Base-by-base conservation (phyloP, 2,113 vertebrate species). In the Eira barbara region DNA sequence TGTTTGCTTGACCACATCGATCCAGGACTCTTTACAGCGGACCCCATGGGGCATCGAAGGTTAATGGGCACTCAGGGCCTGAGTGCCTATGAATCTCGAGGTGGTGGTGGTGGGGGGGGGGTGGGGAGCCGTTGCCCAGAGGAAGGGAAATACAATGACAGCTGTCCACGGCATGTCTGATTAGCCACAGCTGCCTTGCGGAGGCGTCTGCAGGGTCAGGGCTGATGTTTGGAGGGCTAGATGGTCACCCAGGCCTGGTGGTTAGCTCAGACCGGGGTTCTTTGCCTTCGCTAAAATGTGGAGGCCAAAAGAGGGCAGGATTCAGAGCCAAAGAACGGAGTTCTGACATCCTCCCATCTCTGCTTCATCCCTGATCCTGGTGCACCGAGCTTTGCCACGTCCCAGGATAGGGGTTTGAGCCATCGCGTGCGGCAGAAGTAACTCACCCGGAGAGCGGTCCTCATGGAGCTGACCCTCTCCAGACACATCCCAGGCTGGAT, bases 21-120 rank as follows among this genome's bases (percentile, higher is more conserved):
- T 94, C 94, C 25, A 7, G 47, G 7, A 49, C 57, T 65, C 71
- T 88, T 91, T 61, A 71, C 88, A 67, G 27, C 0, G 23, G 81
- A 57, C 55, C 82, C 91, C 14, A 34, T 5, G 67, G 90, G 81
- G 57, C 76, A 2, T 73, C 93, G 55, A 27, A 93, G 93, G 95
- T 93, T 97, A 91, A 94, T 47, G 59, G 95, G 59, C 73, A 95
- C 63, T 92, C 8, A 67, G 93, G 82, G 65, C 52, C 65, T 65
- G 67, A 61, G 65, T 52, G 80, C 57, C 59, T 83, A 61, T 95
- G 94, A 61, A 63, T 83, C 87, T 52, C 42, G 3, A 67, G 31
- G 63, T 17, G 63, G 63, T 29, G 59, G 39, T 55, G 18, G 49
- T 34, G 29, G 45, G 11, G 59, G 0, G 63, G 29, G 45, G 17